phyloP scores from a whole-genome alignment of 1,140 invertebrate genomes.

The Camponotus floridanus region DNA sequence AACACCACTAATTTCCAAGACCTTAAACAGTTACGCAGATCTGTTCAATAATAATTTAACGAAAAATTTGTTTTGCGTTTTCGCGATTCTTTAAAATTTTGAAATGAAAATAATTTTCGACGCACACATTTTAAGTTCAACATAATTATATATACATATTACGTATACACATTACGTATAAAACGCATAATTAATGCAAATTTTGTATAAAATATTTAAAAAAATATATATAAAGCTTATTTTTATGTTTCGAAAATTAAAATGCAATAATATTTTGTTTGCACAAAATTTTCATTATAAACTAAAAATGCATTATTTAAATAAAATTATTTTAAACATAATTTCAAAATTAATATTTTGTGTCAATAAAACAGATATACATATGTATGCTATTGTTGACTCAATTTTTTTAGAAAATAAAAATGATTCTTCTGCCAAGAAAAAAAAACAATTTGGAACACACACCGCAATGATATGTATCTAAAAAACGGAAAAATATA shows the following conservation, averaged over 20 bases:
- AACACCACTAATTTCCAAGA: slow-evolving; percentile 25
- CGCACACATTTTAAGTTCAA: background rate
- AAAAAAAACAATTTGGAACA: background rate
- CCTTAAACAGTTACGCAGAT: background rate
- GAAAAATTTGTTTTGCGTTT: slow-evolving; percentile 8
- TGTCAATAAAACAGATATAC: background rate
- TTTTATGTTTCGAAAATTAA: background rate
- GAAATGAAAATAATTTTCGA: background rate
- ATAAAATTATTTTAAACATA: background rate
- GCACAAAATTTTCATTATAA: background rate
- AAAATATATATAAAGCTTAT: background rate
- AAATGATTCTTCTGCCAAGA: background rate
- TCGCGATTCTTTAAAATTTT: slow-evolving; percentile 4
- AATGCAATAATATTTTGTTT: background rate
- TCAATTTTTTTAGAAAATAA: slow-evolving; percentile 10
- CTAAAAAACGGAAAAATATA: background rate
- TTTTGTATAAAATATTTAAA: background rate
- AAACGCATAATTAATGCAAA: background rate
- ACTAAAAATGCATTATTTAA: background rate
- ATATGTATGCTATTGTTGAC: background rate
- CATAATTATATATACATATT: background rate
- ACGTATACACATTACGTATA: too few species aligned
- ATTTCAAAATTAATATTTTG: background rate
- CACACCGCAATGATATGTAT: background rate
- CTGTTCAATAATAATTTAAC: slow-evolving; percentile 35